A percentile compares a stretch with the other conserved stretches of the same genome.
Conservation (phyloP, 2,888 invertebrate species). For the Ectemnius cavifrons region DNA sequence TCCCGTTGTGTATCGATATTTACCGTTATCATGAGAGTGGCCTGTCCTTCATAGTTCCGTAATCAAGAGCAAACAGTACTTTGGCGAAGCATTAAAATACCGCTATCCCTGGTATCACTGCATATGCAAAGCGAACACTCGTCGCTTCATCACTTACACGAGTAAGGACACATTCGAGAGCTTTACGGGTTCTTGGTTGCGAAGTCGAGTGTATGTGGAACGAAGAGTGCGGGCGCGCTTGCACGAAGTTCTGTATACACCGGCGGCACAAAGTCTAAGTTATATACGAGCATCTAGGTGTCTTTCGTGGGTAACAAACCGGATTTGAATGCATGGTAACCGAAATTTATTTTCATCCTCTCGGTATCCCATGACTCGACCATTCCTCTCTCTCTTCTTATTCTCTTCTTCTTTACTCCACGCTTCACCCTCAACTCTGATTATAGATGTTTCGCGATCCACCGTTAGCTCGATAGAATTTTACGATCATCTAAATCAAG, state of each 20-base stretch:
- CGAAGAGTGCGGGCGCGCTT: too few relatives aligned
- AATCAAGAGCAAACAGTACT: conserved; percentile 10
- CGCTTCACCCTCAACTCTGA: conserved; percentile 11
- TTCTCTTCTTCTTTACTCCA: background rate
- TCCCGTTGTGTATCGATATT: conserved; percentile 9
- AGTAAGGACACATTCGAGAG: too few relatives aligned
- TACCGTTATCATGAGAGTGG: conserved; percentile 4
- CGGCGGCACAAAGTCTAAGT: background rate
- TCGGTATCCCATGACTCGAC: conserved; percentile 5
- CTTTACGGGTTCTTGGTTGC: too few relatives aligned
- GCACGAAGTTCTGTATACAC: too few relatives aligned
- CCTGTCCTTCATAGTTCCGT: conserved; percentile 9
- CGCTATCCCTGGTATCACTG: conserved; percentile 1
- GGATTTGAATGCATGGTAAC: background rate
- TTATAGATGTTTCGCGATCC: conserved; percentile 20
- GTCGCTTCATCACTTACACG: background rate
- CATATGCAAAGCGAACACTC: background rate
- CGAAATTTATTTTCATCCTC: conserved; percentile 39
- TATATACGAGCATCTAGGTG: conserved; percentile 20
- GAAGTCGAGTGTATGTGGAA: too few relatives aligned
- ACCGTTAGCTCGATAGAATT: conserved; percentile 40
- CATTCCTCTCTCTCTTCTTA: background rate
- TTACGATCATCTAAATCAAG: conserved; percentile 52
- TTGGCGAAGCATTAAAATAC: conserved; percentile 4
- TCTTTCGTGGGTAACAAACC: conserved; percentile 39